Conservation (phyloP, 1,140 invertebrate genomes). For the Brachionus manjavacas region DNA sequence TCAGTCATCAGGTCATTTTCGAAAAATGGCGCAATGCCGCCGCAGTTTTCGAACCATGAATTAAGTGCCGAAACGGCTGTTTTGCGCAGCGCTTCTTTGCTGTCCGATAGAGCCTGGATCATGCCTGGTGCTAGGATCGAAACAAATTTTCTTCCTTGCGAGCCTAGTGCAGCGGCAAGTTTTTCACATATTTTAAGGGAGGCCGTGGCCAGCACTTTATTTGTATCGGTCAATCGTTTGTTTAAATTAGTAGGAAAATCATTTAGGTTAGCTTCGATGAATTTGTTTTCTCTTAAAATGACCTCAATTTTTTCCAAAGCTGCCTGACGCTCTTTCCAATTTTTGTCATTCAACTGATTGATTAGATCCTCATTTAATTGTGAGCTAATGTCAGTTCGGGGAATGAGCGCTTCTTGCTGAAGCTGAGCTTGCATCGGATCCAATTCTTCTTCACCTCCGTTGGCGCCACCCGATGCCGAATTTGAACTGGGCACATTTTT, state of each 20-base stretch:
- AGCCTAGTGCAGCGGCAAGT: conserved; percentile 59
- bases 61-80: conserved; percentile 75
- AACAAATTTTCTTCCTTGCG: conserved; percentile 72
- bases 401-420: conserved; percentile 62
- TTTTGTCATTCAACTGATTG: conserved; percentile 79
- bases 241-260: conserved; percentile 18
- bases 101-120: conserved; percentile 68
- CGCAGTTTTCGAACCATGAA: conserved; percentile 69
- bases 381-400: conserved; percentile 70
- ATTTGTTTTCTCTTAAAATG: conserved; percentile 57
- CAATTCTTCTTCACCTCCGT: conserved; percentile 45
- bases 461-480: conserved; percentile 54
- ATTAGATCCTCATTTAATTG: conserved; percentile 53
- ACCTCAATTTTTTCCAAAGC: conserved; percentile 71
- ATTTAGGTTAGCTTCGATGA: conserved; percentile 4
- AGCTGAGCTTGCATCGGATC: conserved; percentile 57
- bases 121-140: conserved; percentile 75
- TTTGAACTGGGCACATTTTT: conserved; percentile 48
- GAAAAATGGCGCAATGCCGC: conserved; percentile 69
- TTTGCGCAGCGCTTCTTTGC: conserved; percentile 67
- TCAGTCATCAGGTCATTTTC: conserved; percentile 82
- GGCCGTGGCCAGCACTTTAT: conserved; percentile 13
- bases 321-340: conserved; percentile 86
- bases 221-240: conserved; percentile 39
- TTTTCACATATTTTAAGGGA: conserved; percentile 1